These are phyloP conservation scores for Philaethria dido DNA, from an alignment of 2,888 invertebrate genomes.

Conservation along the genomic window DNA sequence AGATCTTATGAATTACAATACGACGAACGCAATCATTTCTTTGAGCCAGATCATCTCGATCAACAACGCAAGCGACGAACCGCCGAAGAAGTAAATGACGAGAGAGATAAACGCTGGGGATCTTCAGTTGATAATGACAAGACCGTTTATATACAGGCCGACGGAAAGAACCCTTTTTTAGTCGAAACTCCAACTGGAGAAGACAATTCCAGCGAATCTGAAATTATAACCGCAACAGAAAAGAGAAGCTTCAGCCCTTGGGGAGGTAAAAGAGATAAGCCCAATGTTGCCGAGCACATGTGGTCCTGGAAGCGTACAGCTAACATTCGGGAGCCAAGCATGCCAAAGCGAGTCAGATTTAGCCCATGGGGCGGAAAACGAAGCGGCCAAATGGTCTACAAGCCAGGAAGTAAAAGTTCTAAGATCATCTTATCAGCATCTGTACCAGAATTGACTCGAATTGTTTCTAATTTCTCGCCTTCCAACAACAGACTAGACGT, in stretches of 20 bases:
- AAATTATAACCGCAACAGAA: slow-evolving; percentile 49
- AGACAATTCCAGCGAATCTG: slow-evolving; percentile 54
- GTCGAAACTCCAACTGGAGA: slow-evolving; percentile 50
- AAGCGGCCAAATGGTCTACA: slow-evolving; percentile 71
- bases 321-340: slow-evolving; percentile 68
- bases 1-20: slow-evolving; percentile 51
- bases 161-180: slow-evolving; percentile 52
- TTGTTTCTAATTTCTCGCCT: slow-evolving; percentile 66
- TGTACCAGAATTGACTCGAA: slow-evolving; percentile 67
- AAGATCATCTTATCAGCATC: slow-evolving; percentile 68
- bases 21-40: slow-evolving; percentile 48
- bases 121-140: slow-evolving; percentile 60
- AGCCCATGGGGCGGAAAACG: slow-evolving; percentile 80
- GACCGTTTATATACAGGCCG: slow-evolving; percentile 54
- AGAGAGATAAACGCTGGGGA: slow-evolving; percentile 55
- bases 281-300: slow-evolving; percentile 57
- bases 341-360: slow-evolving; percentile 78
- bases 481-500: slow-evolving; percentile 55
- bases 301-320: slow-evolving; percentile 73
- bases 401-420: slow-evolving; percentile 63
- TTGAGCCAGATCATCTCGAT: slow-evolving; percentile 47
- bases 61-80: slow-evolving; percentile 50
- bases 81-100: slow-evolving; percentile 45
- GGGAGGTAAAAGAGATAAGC: slow-evolving; percentile 69
- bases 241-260: slow-evolving; percentile 76